Evolutionary conservation across 1,140 invertebrate genomes (phyloP).

Genomic region (Drosophila parvula): DNA sequence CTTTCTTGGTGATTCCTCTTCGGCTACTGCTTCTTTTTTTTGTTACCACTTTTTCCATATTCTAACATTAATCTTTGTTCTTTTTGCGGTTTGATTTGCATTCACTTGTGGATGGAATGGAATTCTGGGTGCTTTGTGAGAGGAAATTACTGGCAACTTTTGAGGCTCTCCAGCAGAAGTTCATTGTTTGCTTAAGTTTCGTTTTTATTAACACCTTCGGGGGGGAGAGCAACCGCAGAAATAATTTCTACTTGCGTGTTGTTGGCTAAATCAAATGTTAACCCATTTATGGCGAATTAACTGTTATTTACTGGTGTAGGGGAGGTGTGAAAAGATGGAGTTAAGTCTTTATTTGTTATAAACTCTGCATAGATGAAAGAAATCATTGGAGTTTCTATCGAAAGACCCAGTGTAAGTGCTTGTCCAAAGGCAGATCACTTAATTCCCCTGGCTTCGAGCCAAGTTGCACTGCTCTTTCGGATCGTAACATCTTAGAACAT

Average conservation of each 20-base stretch:
- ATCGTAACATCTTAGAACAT: constrained; percentile 40
- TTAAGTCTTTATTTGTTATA: not conserved
- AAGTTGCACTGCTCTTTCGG: constrained; percentile 4
- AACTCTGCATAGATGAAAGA: not conserved
- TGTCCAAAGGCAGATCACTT: not conserved
- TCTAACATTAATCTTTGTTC: constrained; percentile 35
- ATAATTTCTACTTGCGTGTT: not conserved
- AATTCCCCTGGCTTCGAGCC: not conserved
- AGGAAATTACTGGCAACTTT: constrained; percentile 26
- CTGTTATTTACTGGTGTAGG: not conserved
- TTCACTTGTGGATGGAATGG: constrained; percentile 16
- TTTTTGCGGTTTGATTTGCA: constrained; percentile 42
- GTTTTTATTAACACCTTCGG: constrained; percentile 24
- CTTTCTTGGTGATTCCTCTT: constrained; percentile 25
- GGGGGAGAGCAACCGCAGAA: constrained; percentile 11
- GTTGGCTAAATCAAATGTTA: constrained; percentile 2
- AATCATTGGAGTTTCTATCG: not conserved
- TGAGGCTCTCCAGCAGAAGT: constrained; percentile 1
- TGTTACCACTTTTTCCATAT: constrained; percentile 20
- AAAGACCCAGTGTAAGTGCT: not conserved
- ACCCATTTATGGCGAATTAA: constrained; percentile 2
- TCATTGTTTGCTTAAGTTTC: constrained; percentile 31
- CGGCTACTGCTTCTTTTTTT: constrained; percentile 11
- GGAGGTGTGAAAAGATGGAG: not conserved
- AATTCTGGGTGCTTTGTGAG: constrained; percentile 7